phyloP scores from a whole-genome alignment of 2,113 vertebrate genomes.

The Paraplagusia blochii region DNA sequence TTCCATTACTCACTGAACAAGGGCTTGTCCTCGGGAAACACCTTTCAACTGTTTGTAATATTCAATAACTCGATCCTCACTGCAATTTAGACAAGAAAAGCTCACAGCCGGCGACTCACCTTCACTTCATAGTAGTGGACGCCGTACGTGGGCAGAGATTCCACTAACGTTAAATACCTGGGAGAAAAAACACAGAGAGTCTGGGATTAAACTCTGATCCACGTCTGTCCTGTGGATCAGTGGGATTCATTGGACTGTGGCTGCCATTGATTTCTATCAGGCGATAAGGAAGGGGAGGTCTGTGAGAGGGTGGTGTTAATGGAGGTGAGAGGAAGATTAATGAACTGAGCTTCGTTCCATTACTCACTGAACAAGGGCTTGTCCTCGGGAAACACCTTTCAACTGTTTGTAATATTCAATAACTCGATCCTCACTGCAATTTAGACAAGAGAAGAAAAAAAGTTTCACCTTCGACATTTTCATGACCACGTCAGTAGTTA shows the following conservation, averaged over 20 bases:
- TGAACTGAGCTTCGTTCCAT: slow-evolving; percentile 23
- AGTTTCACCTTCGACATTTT: no score
- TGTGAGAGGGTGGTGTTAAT: slow-evolving; percentile 15
- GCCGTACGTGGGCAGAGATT: no score
- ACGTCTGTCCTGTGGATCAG: slow-evolving; percentile 24
- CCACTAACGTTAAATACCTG: slow-evolving; percentile 98
- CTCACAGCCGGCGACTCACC: slow-evolving; percentile 73
- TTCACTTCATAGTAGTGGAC: slow-evolving; percentile 99
- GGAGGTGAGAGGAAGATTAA: slow-evolving; percentile 48
- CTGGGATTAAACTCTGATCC: no score
- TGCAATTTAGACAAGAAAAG: slow-evolving; percentile 58
- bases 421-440: slow-evolving; percentile 91
- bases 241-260: slow-evolving; percentile 33
- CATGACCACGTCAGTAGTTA: no score
- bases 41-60: slow-evolving; percentile 93
- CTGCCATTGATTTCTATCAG: slow-evolving; percentile 62
- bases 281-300: slow-evolving; percentile 35
- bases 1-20: slow-evolving; percentile 89
- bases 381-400: slow-evolving; percentile 91
- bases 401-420: slow-evolving; percentile 95
- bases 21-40: slow-evolving; percentile 92
- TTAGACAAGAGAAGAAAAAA: slow-evolving; percentile 6
- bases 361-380: slow-evolving; percentile 97
- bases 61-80: slow-evolving; percentile 95
- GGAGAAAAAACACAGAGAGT: slow-evolving; percentile 37